Evolutionary conservation across 2,888 invertebrate species (phyloP).

Genomic region (Altica lythri): DNA sequence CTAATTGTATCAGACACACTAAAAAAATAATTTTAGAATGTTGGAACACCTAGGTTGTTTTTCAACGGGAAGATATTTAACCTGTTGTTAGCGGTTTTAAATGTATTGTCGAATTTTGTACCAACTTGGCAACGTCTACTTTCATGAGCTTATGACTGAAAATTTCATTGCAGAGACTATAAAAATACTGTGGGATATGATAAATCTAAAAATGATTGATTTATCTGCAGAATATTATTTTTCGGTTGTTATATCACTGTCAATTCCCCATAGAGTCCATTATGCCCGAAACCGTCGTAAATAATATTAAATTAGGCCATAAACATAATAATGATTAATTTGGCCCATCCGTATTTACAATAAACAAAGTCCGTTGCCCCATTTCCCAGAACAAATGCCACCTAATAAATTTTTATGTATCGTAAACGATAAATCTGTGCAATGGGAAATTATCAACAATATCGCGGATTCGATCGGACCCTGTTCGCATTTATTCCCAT

Average conservation of each 20-base stretch:
- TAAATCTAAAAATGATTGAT: constrained; percentile 18
- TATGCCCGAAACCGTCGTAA: constrained; percentile 18
- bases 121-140: too few species aligned
- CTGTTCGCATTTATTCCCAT: constrained; percentile 26
- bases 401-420: constrained; percentile 25
- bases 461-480: constrained; percentile 26
- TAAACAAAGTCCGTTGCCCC: constrained; percentile 21
- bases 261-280: constrained; percentile 17
- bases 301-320: constrained; percentile 23
- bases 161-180: too few species aligned
- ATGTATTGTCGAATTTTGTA: too few species aligned
- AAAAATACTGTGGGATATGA: too few species aligned
- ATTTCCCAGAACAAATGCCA: constrained; percentile 22
- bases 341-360: constrained; percentile 20
- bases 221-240: constrained; percentile 14
- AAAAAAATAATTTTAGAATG: too few species aligned
- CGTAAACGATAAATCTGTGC: constrained; percentile 30
- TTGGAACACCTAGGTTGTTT: too few species aligned
- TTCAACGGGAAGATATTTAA: too few species aligned
- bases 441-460: constrained; percentile 34
- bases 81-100: too few species aligned
- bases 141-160: too few species aligned
- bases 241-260: constrained; percentile 19
- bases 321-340: constrained; percentile 28
- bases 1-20: too few species aligned